Evolutionary conservation across 2,113 vertebrate genomes (phyloP).

Genomic region (Mormyrus iriodes): DNA sequence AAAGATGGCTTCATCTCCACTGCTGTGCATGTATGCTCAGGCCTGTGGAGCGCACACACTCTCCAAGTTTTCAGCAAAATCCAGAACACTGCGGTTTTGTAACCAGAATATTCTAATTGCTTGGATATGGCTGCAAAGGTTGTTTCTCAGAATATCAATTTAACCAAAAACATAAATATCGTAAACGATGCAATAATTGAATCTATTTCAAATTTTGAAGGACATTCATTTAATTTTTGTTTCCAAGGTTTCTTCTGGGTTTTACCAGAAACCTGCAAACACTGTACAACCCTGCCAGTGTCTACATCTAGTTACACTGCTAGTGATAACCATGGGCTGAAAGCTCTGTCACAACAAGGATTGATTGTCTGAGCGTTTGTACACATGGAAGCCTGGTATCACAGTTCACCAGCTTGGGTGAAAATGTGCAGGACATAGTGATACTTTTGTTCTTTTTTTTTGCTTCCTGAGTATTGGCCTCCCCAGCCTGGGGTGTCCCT

Average conservation of each 20-base stretch:
- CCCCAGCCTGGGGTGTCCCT: neutral
- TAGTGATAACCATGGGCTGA: neutral
- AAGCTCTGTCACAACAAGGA: neutral
- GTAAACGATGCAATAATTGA: neutral
- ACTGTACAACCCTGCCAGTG: neutral
- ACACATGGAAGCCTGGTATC: neutral
- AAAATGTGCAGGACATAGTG: neutral
- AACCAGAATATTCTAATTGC: neutral
- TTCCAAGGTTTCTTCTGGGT: neutral
- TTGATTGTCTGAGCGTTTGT: neutral
- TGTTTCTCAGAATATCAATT: neutral
- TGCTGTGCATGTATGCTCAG: neutral
- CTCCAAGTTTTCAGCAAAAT: neutral
- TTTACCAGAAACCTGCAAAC: neutral
- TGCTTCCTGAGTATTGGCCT: neutral
- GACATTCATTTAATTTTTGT: neutral
- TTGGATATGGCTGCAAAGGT: neutral
- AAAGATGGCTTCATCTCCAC: neutral
- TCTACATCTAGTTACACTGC: neutral
- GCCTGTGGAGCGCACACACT: neutral
- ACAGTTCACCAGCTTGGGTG: neutral
- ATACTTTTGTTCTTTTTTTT: neutral
- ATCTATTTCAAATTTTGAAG: neutral
- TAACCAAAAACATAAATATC: neutral
- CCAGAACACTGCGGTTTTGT: neutral